phyloP scores from a whole-genome alignment of 2,113 vertebrate genomes.

The Cyanoderma ruficeps region DNA sequence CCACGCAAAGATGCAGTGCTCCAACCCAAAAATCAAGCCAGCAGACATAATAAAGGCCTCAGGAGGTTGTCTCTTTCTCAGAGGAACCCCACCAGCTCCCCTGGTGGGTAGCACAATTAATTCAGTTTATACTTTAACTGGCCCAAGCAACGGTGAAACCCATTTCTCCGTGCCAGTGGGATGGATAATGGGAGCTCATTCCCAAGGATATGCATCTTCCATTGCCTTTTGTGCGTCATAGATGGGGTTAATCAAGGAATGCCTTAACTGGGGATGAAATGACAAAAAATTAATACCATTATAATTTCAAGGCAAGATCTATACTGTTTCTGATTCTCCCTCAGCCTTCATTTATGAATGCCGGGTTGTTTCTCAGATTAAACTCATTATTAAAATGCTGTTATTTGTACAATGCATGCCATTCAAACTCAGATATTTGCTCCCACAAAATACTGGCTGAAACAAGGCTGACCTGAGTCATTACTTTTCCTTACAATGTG shows the following conservation, averaged over 20 bases:
- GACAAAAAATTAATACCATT: background rate
- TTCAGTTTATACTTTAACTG: background rate
- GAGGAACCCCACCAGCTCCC: background rate
- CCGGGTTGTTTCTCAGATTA: background rate
- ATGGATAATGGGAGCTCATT: background rate
- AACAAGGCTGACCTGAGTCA: background rate
- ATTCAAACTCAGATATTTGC: background rate
- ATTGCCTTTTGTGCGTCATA: background rate
- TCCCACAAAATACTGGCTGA: background rate
- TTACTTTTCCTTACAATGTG: background rate
- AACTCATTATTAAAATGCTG: background rate
- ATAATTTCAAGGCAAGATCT: background rate
- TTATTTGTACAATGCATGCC: background rate
- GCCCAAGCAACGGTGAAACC: background rate
- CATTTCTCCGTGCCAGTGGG: background rate
- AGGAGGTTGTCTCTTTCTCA: background rate
- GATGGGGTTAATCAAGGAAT: background rate
- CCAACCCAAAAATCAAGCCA: background rate
- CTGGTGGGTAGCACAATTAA: background rate
- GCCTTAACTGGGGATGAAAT: background rate
- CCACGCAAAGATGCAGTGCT: accelerated
- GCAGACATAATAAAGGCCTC: background rate
- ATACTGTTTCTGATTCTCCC: background rate
- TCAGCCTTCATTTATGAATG: background rate
- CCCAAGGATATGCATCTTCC: background rate